A percentile compares a stretch with the other conserved stretches of the same genome.
phyloP scores from a whole-genome alignment of 2,888 invertebrate species.

The Coelinius sp. region DNA sequence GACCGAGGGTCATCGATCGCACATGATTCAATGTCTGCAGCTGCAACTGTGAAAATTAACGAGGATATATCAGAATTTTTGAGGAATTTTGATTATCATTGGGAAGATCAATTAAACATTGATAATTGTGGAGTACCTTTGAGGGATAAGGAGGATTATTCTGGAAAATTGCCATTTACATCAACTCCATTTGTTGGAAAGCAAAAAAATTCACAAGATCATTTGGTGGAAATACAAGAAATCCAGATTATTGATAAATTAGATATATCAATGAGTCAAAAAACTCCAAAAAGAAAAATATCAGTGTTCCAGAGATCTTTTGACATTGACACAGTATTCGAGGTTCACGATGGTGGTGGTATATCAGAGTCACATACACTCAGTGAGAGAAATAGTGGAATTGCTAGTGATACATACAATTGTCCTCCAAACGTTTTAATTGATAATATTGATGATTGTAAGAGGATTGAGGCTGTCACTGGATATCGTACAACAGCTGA shows the following conservation, averaged over 20 bases:
- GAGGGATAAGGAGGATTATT: background rate
- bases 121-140: background rate
- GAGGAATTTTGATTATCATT: too few relatives aligned
- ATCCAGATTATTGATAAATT: background rate
- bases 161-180: background rate
- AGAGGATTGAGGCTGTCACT: constrained; percentile 30
- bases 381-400: constrained; percentile 19
- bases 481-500: constrained; percentile 46
- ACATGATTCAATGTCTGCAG: background rate
- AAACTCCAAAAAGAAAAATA: constrained; percentile 55
- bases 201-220: background rate
- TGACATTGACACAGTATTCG: constrained; percentile 51
- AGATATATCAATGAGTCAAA: constrained; percentile 23
- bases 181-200: background rate
- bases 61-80: background rate
- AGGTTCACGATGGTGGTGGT: constrained; percentile 25
- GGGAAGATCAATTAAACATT: too few relatives aligned
- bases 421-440: constrained; percentile 1
- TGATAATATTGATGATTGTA: constrained; percentile 20
- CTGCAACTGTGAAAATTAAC: background rate
- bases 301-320: constrained; percentile 62
- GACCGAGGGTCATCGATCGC: background rate
- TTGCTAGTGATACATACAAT: constrained; percentile 44
- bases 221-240: background rate
- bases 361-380: constrained; percentile 35